Base-by-base conservation (phyloP, 1,140 invertebrate genomes). In the Eueides isabella region DNA sequence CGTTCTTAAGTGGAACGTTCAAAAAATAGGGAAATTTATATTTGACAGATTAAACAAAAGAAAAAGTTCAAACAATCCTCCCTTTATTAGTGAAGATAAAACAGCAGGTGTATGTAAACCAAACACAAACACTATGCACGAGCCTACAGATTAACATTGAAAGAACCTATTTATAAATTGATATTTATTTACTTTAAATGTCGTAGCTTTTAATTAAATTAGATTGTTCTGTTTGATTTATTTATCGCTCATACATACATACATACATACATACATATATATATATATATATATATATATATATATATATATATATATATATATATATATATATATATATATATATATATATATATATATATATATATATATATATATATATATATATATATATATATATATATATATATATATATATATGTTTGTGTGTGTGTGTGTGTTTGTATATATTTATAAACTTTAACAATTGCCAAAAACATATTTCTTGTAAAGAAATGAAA, bases 91-190 rank as follows among this genome's bases (percentile, higher is more conserved):
- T 55, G 48, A 23, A 26, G 48, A 55, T 55, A 55, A 38, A 55
- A 55, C 48, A 55, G 48, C 48, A 55, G 48, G 48, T 55, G 48
- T 26, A 55, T 26, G 19, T 2, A 55, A 55, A 26, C 3, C 48
- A 55, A 55, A 55, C 44, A 55, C 19, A 55, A 55, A 55, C 48
- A 55, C 23, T 55, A 55, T 26, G 48, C 48, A 55, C 48, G 48
- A 12, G 48, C 48, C 23, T 26, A 12, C 23, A 55, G 48, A 55
- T 55, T 55, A 55, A 55, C 48, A 26, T 55, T 55, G 48, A 55
- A 55, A 55, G 48, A 55, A 26, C 23, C 23, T 55, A 55, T 55
- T 55, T 55, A 55, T 55, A 55, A 55, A 55, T n/a, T n/a, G n/a
- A n/a, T 55, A 55, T 55, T 23, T 26, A 19, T 23, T 55, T 55